These are phyloP conservation scores for Aradophagus sp. DNA, from an alignment of 1,140 invertebrate genomes.

Conservation along the genomic window DNA sequence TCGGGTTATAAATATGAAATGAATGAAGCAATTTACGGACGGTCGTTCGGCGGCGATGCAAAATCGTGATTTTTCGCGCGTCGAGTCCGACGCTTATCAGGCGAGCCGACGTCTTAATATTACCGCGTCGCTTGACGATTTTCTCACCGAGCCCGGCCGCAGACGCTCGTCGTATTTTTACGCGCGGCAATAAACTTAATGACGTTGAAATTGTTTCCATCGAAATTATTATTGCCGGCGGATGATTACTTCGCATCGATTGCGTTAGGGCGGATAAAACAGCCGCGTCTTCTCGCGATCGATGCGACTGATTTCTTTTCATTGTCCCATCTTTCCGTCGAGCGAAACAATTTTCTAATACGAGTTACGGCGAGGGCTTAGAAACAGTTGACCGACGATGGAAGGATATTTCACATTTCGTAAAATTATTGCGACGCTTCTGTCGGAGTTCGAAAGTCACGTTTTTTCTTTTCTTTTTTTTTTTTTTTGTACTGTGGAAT, in stretches of 20 bases:
- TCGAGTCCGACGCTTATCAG: constrained; percentile 13
- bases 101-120: constrained; percentile 36
- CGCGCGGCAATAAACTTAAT: constrained; percentile 47
- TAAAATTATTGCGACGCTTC: too few species aligned
- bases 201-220: constrained; percentile 53
- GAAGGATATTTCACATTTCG: too few species aligned
- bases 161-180: constrained; percentile 25
- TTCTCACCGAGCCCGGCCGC: constrained; percentile 32
- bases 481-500: too few species aligned
- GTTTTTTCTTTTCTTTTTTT: too few species aligned
- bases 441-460: too few species aligned
- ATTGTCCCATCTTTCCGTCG: constrained; percentile 36
- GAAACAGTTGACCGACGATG: constrained; percentile 15
- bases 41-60: constrained; percentile 18
- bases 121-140: constrained; percentile 17
- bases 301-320: constrained; percentile 43
- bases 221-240: constrained; percentile 49
- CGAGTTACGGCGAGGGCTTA: constrained; percentile 32
- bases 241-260: constrained; percentile 55
- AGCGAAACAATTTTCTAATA: constrained; percentile 46
- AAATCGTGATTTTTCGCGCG: constrained; percentile 31
- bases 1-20: constrained; percentile 39
- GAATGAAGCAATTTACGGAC: constrained; percentile 36
- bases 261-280: constrained; percentile 37
- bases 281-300: constrained; percentile 33